These are phyloP conservation scores for Elephantulus edwardii DNA, from an alignment of 2,113 vertebrate species.

Conservation along the genomic window DNA sequence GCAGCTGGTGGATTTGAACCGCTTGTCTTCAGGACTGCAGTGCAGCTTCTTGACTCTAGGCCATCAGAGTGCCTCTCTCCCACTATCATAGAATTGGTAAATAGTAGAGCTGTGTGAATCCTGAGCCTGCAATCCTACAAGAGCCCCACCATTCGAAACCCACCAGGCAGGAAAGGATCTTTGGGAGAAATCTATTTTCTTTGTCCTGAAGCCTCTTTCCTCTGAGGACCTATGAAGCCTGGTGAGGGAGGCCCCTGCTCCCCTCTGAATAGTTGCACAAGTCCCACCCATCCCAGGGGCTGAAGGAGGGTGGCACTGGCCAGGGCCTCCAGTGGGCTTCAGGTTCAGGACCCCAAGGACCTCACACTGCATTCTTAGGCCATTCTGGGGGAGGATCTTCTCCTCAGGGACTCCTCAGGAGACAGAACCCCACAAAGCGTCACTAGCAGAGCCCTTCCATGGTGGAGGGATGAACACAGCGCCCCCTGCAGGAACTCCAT, in stretches of 20 bases:
- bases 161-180: neutral
- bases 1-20: too few relatives aligned
- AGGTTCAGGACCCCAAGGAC: too few relatives aligned
- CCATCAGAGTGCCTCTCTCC: neutral
- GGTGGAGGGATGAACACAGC: neutral
- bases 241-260: neutral
- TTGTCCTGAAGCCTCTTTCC: neutral
- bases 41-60: too few relatives aligned
- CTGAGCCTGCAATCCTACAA: rapidly evolving
- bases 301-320: neutral
- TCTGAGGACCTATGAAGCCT: neutral
- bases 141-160: neutral
- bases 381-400: too few relatives aligned
- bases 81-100: rapidly evolving
- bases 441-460: neutral
- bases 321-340: neutral
- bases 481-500: neutral
- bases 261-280: too few relatives aligned
- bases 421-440: neutral
- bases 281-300: neutral
- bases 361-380: too few relatives aligned
- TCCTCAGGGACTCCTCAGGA: too few relatives aligned
- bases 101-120: neutral
- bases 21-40: too few relatives aligned
- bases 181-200: neutral